Base-by-base conservation (phyloP, 2,888 invertebrate species). In the Dynastes grantii region DNA sequence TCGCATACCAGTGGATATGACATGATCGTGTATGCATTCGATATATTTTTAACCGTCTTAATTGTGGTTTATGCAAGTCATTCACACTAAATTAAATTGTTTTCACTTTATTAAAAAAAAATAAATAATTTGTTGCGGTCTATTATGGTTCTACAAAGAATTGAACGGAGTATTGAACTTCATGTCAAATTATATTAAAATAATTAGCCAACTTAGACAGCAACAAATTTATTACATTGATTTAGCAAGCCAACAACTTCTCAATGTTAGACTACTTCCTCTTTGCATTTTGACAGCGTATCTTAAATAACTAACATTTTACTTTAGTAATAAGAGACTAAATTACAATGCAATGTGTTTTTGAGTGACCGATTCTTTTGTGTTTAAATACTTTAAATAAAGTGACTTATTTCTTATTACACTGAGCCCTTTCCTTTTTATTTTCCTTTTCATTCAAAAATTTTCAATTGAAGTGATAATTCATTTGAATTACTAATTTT, bases 1-100 rank as follows among this genome's bases (percentile, higher is more conserved):
- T 80, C 81, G 82, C 82, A 82, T 82, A 81, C 76, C 81, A 80
- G 80, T 78, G 79, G 82, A 81, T 81, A 82, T 83, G 82, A 81
- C 53, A 82, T 82, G 79, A 45, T 81, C 80, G 81, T 80, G 83
- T 81, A 81, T 83, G 83, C 79, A 81, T 77, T 80, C 29, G 40
- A n/a, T 53, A 77, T 79, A 78, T 79, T 81, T 81, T 82, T 76
- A 80, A 76, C 81, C 80, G 78, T 81, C 79, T 80, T 81, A 78
- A 81, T 77, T 79, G 77, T 80, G 61, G 37, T 37, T 58, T 64
- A 76, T 65, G n/a, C 16, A 40, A 53, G 6, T 45, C 16, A 16
- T 53, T 53, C 65, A 76, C 64, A 76, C 27, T 76, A 63, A 64
- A 45, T 76, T 22, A 67, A 67, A 55, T 55, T 40, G 55, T 32